These are phyloP conservation scores for Ianthella basta DNA, from an alignment of 37 sponge, comb jelly and placozoan genomes.

Conservation along the genomic window DNA sequence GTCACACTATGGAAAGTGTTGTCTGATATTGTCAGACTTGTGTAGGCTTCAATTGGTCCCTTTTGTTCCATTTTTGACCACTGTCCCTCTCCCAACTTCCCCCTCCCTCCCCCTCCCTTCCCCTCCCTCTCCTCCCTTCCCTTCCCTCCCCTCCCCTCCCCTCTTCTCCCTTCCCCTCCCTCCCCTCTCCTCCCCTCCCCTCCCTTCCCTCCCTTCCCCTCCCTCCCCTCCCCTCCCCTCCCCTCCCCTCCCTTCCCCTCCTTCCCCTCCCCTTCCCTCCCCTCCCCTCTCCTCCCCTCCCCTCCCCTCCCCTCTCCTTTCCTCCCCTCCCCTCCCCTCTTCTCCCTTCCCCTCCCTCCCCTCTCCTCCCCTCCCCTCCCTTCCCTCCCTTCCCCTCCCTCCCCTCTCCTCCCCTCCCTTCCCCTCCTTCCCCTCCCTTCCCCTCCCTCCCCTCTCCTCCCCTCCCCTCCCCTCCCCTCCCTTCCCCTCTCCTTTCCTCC, in stretches of 20 bases:
- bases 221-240: background rate
- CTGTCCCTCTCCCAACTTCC: too few species aligned
- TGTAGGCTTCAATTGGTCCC: too few species aligned
- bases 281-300: background rate
- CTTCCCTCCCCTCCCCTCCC: too few species aligned
- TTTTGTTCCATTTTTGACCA: too few species aligned
- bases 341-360: background rate
- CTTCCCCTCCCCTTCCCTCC: background rate
- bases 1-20: too few species aligned
- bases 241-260: background rate
- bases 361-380: background rate
- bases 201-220: too few species aligned
- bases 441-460: constrained; percentile 6
- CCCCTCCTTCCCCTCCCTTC: background rate
- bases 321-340: background rate
- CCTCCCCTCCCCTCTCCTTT: background rate
- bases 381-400: background rate
- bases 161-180: too few species aligned
- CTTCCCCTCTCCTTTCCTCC: background rate
- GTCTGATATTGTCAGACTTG: too few species aligned
- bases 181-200: too few species aligned
- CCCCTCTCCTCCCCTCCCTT: constrained; percentile 11
- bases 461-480: background rate
- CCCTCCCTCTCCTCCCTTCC: too few species aligned
- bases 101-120: too few species aligned